Conservation (phyloP, 2,888 invertebrate genomes). For the Coenonympha arcania region DNA sequence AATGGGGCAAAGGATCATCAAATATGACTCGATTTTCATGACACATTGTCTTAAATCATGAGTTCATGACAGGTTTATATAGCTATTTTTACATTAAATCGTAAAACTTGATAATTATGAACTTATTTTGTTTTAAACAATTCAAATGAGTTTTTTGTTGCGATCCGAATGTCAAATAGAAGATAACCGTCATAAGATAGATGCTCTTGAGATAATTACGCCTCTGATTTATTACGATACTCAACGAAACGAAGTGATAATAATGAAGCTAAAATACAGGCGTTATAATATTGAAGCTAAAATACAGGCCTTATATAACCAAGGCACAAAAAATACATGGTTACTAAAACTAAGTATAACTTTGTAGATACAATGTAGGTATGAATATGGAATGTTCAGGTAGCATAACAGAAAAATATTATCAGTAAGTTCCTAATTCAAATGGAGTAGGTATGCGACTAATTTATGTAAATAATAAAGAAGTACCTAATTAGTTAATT, state of each 20-base stretch:
- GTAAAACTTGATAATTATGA: neutral
- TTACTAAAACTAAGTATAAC: too few relatives aligned
- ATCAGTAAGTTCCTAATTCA: neutral
- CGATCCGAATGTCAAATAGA: slow-evolving; percentile 3
- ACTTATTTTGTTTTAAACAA: neutral
- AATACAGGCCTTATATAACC: neutral
- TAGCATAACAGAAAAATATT: neutral
- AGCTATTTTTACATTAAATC: neutral
- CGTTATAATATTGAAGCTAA: neutral
- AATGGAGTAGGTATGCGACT: neutral
- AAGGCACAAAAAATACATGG: too few relatives aligned
- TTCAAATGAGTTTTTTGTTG: slow-evolving; percentile 2
- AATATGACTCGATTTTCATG: neutral
- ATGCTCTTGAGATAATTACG: slow-evolving; percentile 7
- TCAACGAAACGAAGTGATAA: neutral
- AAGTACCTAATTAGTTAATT: neutral
- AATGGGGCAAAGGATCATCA: slow-evolving; percentile 2
- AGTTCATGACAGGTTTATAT: neutral
- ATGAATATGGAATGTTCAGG: neutral
- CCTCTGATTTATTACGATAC: slow-evolving; percentile 3
- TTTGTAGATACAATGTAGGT: neutral
- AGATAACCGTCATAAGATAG: slow-evolving; percentile 8
- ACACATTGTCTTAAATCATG: neutral
- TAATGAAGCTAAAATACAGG: neutral
- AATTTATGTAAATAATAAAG: neutral